Evolutionary conservation across 2,113 vertebrate species (phyloP).

Genomic region (Malurus elegans): DNA sequence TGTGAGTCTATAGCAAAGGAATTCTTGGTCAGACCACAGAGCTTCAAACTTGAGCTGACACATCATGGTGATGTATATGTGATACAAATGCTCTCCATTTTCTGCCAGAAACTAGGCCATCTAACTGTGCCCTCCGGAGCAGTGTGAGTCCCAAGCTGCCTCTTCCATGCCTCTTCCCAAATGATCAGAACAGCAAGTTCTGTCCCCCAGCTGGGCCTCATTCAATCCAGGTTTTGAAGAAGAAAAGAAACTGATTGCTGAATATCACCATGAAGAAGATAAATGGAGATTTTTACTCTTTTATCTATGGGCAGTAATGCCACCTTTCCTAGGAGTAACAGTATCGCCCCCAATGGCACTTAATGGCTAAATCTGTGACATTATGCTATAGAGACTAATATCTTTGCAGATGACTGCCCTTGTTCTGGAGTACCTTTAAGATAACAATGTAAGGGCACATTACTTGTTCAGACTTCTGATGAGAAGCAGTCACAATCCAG

Average conservation of each 20-base stretch:
- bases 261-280: not conserved
- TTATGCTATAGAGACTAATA: not conserved
- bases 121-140: not conserved
- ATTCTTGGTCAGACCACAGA: not conserved
- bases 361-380: constrained; percentile 7
- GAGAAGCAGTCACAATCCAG: not conserved
- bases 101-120: not conserved
- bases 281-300: constrained; percentile 26
- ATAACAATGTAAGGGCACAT: not conserved
- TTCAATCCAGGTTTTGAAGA: not conserved
- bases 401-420: not conserved
- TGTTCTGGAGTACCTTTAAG: not conserved
- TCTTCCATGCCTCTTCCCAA: not conserved
- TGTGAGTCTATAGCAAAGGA: not conserved
- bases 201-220: not conserved
- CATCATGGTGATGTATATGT: not conserved
- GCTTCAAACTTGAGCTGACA: not conserved
- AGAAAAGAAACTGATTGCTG: constrained; percentile 40
- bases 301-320: not conserved
- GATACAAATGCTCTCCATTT: not conserved
- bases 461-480: not conserved
- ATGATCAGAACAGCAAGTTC: not conserved
- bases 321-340: not conserved
- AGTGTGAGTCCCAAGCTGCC: not conserved
- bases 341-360: not conserved